Base-by-base conservation (phyloP, 2,888 invertebrate genomes). In the Formica aserva region DNA sequence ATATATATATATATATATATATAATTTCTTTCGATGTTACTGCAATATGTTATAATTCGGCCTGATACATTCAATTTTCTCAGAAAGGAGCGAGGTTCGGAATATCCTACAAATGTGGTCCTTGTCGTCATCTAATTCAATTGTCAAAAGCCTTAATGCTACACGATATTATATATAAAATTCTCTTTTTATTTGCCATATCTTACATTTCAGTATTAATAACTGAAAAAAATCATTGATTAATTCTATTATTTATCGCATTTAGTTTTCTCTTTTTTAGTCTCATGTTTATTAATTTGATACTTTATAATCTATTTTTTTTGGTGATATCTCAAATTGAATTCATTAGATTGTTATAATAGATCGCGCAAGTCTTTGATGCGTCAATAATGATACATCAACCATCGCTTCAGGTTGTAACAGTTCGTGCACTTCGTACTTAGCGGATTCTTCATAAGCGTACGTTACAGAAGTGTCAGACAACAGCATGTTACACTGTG, bases 401-500 rank as follows among this genome's bases (percentile, higher is more conserved):
- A 97, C 95, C 96, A 98, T 98, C 0, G 97, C 97, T 94, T 98
- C 98, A 1, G 98, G 98, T 89, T 97, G 96, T 15, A 98, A 95
- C 22, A 99, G 94, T 87, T 98, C 98, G 87, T 96, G 96, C 13
- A 98, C 97, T 85, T 95, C 94, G 93, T 98, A 98, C 93, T 98
- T 97, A 60, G 96, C 94, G 8, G 99, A 99, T 93, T 98, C 98
- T 90, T 99, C 98, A 94, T 97, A 99, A 0, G 99, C 98, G 93
- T 98, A 98, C 90, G 97, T 96, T 67, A 99, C 98, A 92, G 98
- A 98, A 0, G 98, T 98, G 93, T 99, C 99, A 91, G 97, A 99
- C 2, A 99, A 95, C 96, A 98, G 97, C 95, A 99, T 97, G 93
- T 98, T 98, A 88, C 98, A 97, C 35, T 98, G 97, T 0, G 98